Evolutionary conservation across 2,113 vertebrate genomes (phyloP).

Genomic region (Forbesichthys agassizii): DNA sequence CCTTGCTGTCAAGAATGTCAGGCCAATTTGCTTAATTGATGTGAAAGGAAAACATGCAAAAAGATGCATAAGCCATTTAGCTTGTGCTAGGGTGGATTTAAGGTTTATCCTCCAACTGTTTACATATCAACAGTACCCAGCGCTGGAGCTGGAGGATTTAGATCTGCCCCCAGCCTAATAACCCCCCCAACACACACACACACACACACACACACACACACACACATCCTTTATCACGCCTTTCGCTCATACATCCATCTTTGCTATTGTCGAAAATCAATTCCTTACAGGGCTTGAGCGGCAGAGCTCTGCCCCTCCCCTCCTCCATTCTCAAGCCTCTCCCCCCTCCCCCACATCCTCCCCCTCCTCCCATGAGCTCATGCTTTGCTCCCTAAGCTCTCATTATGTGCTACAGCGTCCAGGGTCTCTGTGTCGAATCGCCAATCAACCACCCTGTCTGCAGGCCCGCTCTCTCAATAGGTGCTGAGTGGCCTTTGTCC

Average conservation of each 20-base stretch:
- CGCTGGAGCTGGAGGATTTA: conserved; percentile 66
- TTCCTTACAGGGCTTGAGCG: conserved; percentile 50
- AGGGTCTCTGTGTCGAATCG: conserved; percentile 71
- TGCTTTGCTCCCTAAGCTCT: conserved; percentile 69
- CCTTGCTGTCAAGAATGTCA: conserved; percentile 52
- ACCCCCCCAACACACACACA: background rate
- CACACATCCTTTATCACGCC: conserved; percentile 15
- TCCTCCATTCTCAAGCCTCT: conserved; percentile 15
- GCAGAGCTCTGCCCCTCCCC: conserved; percentile 22
- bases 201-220: too few species aligned
- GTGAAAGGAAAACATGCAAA: conserved; percentile 68
- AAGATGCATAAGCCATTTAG: conserved; percentile 68
- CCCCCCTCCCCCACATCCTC: conserved; percentile 9
- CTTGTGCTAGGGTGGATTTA: conserved; percentile 63
- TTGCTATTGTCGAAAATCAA: conserved; percentile 56
- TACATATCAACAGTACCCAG: conserved; percentile 67
- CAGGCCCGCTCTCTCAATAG: conserved; percentile 65
- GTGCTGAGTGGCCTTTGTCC: conserved; percentile 72
- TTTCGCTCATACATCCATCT: conserved; percentile 47
- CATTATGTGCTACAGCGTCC: conserved; percentile 75
- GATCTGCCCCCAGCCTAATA: conserved; percentile 45
- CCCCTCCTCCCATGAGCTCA: conserved; percentile 61
- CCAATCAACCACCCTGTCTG: conserved; percentile 76
- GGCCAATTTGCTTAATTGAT: conserved; percentile 73
- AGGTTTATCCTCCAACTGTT: conserved; percentile 70